phyloP scores from a whole-genome alignment of 2,797 vertebrate species.

The Phalanger gymnotis region DNA sequence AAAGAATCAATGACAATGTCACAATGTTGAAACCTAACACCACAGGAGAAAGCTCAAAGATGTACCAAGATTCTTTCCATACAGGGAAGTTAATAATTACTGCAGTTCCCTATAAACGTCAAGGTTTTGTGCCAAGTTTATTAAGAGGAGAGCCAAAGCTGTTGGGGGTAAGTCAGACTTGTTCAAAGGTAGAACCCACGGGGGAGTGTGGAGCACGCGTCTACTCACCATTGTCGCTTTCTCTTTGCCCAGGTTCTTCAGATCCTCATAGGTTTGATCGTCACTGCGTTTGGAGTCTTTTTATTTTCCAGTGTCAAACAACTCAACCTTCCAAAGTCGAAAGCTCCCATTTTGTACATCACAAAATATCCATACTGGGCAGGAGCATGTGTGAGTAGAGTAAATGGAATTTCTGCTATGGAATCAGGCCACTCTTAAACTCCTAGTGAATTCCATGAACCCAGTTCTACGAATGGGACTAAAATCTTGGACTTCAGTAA shows the following conservation, averaged over 20 bases:
- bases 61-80: not conserved
- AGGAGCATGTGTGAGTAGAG: not conserved
- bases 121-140: not conserved
- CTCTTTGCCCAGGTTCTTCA: not conserved
- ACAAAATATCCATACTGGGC: not conserved
- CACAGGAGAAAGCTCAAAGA: not conserved
- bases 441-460: not conserved
- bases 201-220: not conserved
- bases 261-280: not conserved
- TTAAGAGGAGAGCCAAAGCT: not conserved
- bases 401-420: not conserved
- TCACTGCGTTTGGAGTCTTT: not conserved
- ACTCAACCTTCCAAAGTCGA: not conserved
- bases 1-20: not conserved
- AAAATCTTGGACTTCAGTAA: not conserved
- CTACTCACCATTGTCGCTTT: not conserved
- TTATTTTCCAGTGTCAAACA: not conserved
- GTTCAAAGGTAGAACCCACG: not conserved
- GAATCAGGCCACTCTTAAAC: not conserved
- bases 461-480: not conserved
- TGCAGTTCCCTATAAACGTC: not conserved
- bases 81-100: not conserved
- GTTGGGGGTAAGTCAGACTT: not conserved
- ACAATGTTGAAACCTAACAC: not conserved
- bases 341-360: not conserved